Conservation (phyloP, 1,140 invertebrate species). For the Archivesica marissinica region DNA sequence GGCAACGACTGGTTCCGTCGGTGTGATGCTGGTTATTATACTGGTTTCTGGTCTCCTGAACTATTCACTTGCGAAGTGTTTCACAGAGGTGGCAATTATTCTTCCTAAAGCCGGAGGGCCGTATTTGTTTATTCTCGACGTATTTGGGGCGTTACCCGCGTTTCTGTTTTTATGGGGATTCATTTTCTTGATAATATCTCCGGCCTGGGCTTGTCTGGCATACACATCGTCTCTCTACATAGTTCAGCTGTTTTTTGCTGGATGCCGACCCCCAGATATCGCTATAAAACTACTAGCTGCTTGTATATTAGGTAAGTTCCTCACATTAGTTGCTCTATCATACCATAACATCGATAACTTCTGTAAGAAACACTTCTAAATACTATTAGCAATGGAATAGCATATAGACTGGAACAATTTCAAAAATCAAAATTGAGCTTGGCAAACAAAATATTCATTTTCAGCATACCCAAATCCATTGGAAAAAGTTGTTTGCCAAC, state of each 20-base stretch:
- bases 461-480: no score
- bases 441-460: no score
- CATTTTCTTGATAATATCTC: slow-evolving; percentile 88
- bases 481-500: no score
- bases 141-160: slow-evolving; percentile 92
- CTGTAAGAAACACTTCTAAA: no score
- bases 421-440: no score
- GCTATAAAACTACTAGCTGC: slow-evolving; percentile 70
- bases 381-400: no score
- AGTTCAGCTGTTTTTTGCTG: slow-evolving; percentile 65
- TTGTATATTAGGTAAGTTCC: slow-evolving; percentile 69
- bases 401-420: no score
- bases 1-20: slow-evolving; percentile 64
- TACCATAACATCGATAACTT: no score
- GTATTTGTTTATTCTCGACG: slow-evolving; percentile 96
- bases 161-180: slow-evolving; percentile 97
- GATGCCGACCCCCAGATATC: slow-evolving; percentile 61
- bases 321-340: no score
- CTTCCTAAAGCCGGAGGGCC: slow-evolving; percentile 98
- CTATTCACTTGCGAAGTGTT: slow-evolving; percentile 90
- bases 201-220: slow-evolving; percentile 80
- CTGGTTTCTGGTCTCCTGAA: slow-evolving; percentile 68
- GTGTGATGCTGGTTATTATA: slow-evolving; percentile 67
- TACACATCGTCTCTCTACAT: slow-evolving; percentile 71
- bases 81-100: slow-evolving; percentile 96